Evolutionary conservation across 2,113 vertebrate species (phyloP).

Genomic region (Salvelinus namaycush): DNA sequence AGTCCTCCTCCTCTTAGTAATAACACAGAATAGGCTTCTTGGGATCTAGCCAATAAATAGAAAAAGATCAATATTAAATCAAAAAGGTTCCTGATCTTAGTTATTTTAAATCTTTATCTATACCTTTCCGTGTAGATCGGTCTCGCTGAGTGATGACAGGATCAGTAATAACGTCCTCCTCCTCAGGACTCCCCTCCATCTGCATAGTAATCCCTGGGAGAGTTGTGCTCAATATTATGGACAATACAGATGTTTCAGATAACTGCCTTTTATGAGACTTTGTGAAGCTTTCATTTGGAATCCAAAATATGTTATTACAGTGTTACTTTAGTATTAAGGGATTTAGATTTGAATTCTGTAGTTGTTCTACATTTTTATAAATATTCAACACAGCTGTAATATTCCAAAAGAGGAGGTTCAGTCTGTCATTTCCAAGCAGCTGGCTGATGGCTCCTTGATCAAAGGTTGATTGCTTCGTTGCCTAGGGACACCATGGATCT

Average conservation of each 20-base stretch:
- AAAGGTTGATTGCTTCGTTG: slow-evolving; percentile 77
- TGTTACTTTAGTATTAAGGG: no score
- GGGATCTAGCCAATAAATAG: slow-evolving; percentile 67
- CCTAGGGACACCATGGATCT: slow-evolving; percentile 75
- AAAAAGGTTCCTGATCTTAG: neutral
- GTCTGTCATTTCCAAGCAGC: slow-evolving; percentile 77
- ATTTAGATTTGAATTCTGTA: no score
- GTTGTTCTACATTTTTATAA: neutral
- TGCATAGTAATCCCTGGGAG: slow-evolving; percentile 79
- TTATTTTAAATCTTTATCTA: no score
- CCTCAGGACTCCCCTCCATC: slow-evolving; percentile 63
- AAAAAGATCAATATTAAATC: neutral
- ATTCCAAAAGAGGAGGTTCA: neutral
- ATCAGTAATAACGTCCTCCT: slow-evolving; percentile 76
- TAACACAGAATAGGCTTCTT: slow-evolving; percentile 75
- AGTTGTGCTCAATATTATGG: neutral
- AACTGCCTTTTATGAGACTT: neutral
- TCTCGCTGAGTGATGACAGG: slow-evolving; percentile 85
- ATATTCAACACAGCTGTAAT: neutral
- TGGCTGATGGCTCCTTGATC: slow-evolving; percentile 84
- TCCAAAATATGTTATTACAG: neutral
- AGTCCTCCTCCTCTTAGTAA: slow-evolving; percentile 74
- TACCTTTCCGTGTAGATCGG: slow-evolving; percentile 85
- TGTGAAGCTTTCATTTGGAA: neutral
- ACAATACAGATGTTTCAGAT: neutral